Evolutionary conservation across 2,113 vertebrate species (phyloP), one percentile per base, ranked within the genome.

Genomic region (Monopterus albus): DNA sequence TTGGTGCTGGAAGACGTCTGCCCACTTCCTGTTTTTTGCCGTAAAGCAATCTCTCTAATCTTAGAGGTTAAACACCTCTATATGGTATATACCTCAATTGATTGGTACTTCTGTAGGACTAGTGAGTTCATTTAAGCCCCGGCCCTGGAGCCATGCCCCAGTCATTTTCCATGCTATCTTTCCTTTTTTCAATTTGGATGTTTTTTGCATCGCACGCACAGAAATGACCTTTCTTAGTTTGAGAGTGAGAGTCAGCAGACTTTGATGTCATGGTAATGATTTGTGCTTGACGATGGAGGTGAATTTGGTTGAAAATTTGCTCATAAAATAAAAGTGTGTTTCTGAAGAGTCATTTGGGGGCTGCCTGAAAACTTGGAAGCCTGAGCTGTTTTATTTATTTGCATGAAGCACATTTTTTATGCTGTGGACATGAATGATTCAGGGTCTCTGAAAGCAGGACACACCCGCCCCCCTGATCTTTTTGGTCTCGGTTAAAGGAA

Each of bases 341-440:
- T 70, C 66, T 52, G 51, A 78, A 9, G 65, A 80, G 65, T 23
- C 38, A 50, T 61, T 73, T 65, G 39, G 49, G n/a, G 42, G 23
- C 26, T 29, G 12, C 15, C 17, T 33, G 21, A 17, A 65, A 70
- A 69, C 65, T 51, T 47, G 72, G 55, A 61, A 79, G 65, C 69
- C 79, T 21, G 82, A 46, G 42, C 26, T 67, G 66, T 76, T 87
- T 78, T 72, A 75, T 87, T 82, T 78, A 78, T 83, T 63, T 78
- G 40, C 12, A 15, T 8, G 49, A 26, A 46, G 80, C 53, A 60
- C 74, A 77, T 57, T 59, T 40, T 64, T 81, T 71, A 72, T 51
- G 80, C 78, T 73, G 71, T 59, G 28, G 38, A 63, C 79, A 82
- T 85, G 67, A 89, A 87, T 81, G 70, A 85, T 85, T 80, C 78